Evolutionary conservation across 2,113 vertebrate species (phyloP), one percentile per base, ranked within the genome.

Genomic region (Tretioscincus oriximinensis): DNA sequence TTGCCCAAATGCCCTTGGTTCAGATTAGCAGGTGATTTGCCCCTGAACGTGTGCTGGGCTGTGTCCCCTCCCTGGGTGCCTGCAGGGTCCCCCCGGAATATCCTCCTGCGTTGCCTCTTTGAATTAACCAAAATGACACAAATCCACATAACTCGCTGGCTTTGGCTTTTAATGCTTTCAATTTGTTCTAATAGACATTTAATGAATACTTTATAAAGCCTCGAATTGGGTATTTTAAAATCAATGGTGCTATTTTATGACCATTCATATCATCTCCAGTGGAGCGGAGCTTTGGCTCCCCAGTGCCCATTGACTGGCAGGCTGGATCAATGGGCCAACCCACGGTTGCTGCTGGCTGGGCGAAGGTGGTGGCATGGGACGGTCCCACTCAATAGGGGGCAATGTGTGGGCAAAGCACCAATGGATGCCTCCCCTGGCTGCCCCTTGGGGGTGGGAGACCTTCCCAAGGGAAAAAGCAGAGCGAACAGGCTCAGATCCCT

Each of bases 131-230:
- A 90, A 93, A 87, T 82, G 9, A 84, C 4, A 83, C 88, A 90
- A 92, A 93, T 93, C 91, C 90, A 88, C 89, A 88, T 92, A 89
- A 90, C 91, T 87, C 78, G 91, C 81, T 93, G 61, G 90, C 81
- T 71, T 0, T 58, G 69, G 83, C 61, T 91, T 81, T 81, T 90
- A 90, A 90, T 93, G 92, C 92, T 93, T 93, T 93, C 92, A 93
- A 91, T 93, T 93, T 93, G 87, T 93, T 82, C 91, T 93, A 93
- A 93, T 93, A 93, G 91, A 92, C 91, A 70, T 91, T 93, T 93
- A 93, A 93, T 93, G 92, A 93, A 93, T 93, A 92, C 91, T 93
- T 93, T 93, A 93, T 93, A 93, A 93, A 93, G 92, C 80, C 90
- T 90, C 82, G 87, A 75, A 91, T 90, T 83, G 88, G 88, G 86